These are phyloP conservation scores for Selenia dentaria DNA, from an alignment of 2,888 invertebrate genomes.

Conservation along the genomic window DNA sequence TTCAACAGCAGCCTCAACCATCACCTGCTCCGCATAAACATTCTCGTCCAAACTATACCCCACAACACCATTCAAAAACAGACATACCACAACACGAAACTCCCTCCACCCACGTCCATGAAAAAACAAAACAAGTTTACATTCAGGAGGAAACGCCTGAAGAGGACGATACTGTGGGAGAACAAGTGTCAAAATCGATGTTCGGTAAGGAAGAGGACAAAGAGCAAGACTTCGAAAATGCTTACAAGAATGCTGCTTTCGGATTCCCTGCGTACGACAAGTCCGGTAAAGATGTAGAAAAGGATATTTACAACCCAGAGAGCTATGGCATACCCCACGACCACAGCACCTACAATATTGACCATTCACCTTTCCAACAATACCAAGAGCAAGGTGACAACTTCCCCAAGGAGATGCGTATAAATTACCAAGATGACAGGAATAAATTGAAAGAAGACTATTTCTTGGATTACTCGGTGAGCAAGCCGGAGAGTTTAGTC, in stretches of 20 bases:
- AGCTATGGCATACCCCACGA: slow-evolving; percentile 57
- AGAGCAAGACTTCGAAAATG: slow-evolving; percentile 76
- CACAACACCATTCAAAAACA: slow-evolving; percentile 31
- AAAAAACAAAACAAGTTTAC: slow-evolving; percentile 64
- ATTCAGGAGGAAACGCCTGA: slow-evolving; percentile 66
- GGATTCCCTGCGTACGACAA: slow-evolving; percentile 71
- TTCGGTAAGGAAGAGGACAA: slow-evolving; percentile 65
- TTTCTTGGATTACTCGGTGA: slow-evolving; percentile 63
- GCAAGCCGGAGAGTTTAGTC: slow-evolving; percentile 62
- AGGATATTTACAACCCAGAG: slow-evolving; percentile 65
- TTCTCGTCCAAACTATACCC: slow-evolving; percentile 21
- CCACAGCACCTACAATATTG: slow-evolving; percentile 52
- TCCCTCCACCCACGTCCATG: slow-evolving; percentile 47
- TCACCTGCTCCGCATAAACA: slow-evolving; percentile 14
- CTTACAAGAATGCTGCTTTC: slow-evolving; percentile 70
- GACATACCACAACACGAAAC: slow-evolving; percentile 24
- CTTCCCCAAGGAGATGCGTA: slow-evolving; percentile 61
- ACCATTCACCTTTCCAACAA: slow-evolving; percentile 62
- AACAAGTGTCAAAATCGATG: slow-evolving; percentile 58
- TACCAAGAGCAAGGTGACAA: slow-evolving; percentile 65
- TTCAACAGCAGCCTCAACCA: background rate
- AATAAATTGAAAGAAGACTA: slow-evolving; percentile 70
- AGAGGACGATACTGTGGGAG: slow-evolving; percentile 54
- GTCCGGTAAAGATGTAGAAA: slow-evolving; percentile 52
- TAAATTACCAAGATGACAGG: slow-evolving; percentile 62